Conservation (phyloP, 2,888 invertebrate species). For the Baccha elongata region DNA sequence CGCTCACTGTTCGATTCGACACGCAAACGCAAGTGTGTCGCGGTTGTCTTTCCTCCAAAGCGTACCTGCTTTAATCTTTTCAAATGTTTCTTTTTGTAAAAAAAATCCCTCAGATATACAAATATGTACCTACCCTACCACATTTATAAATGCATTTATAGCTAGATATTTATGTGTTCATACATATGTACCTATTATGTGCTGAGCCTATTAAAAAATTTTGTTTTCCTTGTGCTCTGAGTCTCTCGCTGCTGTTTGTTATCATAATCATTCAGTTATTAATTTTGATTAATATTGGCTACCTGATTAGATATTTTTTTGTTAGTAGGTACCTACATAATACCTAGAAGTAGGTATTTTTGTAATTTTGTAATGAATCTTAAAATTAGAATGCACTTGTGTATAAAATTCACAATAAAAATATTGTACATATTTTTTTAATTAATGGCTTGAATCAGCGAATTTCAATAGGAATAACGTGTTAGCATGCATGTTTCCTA, state of each 20-base stretch:
- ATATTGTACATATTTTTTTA: too few species aligned
- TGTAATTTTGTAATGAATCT: too few species aligned
- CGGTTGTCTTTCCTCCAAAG: not conserved
- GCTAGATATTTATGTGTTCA: not conserved
- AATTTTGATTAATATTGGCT: constrained; percentile 1
- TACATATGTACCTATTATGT: not conserved
- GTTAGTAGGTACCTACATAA: too few species aligned
- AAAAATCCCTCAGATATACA: not conserved
- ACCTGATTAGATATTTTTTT: not conserved
- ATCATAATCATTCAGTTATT: not conserved
- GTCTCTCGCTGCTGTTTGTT: not conserved
- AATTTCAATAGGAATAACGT: constrained; percentile 20
- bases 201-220: not conserved
- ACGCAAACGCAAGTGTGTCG: constrained; percentile 5
- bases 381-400: too few species aligned
- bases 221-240: not conserved
- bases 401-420: too few species aligned
- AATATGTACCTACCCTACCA: too few species aligned
- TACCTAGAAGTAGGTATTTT: too few species aligned
- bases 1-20: too few species aligned
- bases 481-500: too few species aligned
- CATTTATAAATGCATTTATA: not conserved
- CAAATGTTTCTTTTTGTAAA: not conserved
- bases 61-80: not conserved
- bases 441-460: constrained; percentile 37